These are phyloP conservation scores for Drosophila littoralis DNA, from an alignment of 1,140 invertebrate species.

Conservation along the genomic window DNA sequence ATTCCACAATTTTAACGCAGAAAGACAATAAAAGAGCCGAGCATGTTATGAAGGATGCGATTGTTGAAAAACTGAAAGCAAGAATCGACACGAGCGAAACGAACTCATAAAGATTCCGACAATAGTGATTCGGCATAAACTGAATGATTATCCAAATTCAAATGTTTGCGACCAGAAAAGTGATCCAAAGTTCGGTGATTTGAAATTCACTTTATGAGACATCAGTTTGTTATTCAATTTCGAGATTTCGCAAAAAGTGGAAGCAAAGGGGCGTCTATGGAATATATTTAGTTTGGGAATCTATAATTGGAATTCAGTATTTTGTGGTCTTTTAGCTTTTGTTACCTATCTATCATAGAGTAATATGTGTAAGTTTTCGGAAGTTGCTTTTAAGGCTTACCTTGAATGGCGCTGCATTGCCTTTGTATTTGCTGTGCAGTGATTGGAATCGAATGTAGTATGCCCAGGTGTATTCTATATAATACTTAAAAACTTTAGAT, in stretches of 20 bases:
- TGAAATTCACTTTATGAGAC: constrained; percentile 47
- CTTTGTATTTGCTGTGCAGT: constrained; percentile 50
- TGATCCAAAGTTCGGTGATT: constrained; percentile 42
- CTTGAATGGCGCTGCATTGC: constrained; percentile 70
- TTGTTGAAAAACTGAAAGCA: constrained; percentile 55
- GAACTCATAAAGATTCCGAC: constrained; percentile 67
- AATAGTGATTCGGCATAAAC: constrained; percentile 62
- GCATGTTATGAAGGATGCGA: constrained; percentile 19
- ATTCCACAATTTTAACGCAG: constrained; percentile 35
- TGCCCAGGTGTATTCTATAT: constrained; percentile 36
- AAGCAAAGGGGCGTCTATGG: too few species aligned
- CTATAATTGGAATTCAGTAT: too few species aligned
- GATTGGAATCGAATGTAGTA: constrained; percentile 46
- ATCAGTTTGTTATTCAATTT: constrained; percentile 22
- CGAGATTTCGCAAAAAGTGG: too few species aligned
- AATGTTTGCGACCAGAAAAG: constrained; percentile 38
- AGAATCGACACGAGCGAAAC: constrained; percentile 55
- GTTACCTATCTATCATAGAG: too few species aligned
- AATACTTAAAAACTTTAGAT: constrained; percentile 26
- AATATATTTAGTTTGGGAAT: too few species aligned
- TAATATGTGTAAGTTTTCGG: too few species aligned
- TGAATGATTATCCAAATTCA: constrained; percentile 31
- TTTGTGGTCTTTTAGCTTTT: constrained; percentile 24
- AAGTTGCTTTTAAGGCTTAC: constrained; percentile 28
- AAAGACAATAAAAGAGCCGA: constrained; percentile 35